These are phyloP conservation scores for Channa argus DNA, from an alignment of 2,113 vertebrate genomes.

Conservation along the genomic window DNA sequence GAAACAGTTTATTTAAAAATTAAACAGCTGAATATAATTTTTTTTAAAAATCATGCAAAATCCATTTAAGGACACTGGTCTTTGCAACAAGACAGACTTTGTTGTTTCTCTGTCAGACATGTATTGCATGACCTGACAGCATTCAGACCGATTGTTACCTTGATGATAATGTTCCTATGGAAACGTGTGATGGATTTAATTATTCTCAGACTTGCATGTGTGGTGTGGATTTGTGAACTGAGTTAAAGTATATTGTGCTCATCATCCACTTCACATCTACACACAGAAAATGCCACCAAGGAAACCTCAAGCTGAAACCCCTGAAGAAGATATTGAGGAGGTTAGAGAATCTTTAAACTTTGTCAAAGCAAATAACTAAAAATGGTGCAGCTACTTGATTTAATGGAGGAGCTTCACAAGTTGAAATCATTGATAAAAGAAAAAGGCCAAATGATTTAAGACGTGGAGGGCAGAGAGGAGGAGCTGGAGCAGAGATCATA, in stretches of 20 bases:
- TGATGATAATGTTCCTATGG: slow-evolving; percentile 6
- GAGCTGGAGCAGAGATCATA: too few relatives aligned
- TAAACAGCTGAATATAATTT: slow-evolving; percentile 25
- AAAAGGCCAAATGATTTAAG: too few relatives aligned
- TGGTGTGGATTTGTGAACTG: background rate
- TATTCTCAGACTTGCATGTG: background rate
- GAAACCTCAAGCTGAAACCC: too few relatives aligned
- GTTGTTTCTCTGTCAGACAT: background rate
- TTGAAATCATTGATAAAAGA: too few relatives aligned
- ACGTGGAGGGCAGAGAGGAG: too few relatives aligned
- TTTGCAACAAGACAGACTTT: slow-evolving; percentile 23
- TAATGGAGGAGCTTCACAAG: too few relatives aligned
- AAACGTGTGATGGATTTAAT: slow-evolving; percentile 11
- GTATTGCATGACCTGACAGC: background rate
- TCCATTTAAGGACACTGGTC: slow-evolving; percentile 19
- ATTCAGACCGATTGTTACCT: slow-evolving; percentile 2
- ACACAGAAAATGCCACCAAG: too few relatives aligned
- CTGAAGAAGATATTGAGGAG: too few relatives aligned
- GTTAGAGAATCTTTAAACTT: too few relatives aligned
- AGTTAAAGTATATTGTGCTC: background rate
- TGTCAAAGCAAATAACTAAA: too few relatives aligned
- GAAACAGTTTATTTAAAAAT: slow-evolving; percentile 17
- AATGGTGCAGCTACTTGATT: too few relatives aligned
- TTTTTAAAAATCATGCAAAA: slow-evolving; percentile 39
- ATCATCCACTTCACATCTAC: too few relatives aligned